Percentiles rank a stretch among this genome's conserved stretches.
These are phyloP conservation scores for Anadara kagoshimensis DNA, from an alignment of 1,140 invertebrate genomes.

Conservation along the genomic window DNA sequence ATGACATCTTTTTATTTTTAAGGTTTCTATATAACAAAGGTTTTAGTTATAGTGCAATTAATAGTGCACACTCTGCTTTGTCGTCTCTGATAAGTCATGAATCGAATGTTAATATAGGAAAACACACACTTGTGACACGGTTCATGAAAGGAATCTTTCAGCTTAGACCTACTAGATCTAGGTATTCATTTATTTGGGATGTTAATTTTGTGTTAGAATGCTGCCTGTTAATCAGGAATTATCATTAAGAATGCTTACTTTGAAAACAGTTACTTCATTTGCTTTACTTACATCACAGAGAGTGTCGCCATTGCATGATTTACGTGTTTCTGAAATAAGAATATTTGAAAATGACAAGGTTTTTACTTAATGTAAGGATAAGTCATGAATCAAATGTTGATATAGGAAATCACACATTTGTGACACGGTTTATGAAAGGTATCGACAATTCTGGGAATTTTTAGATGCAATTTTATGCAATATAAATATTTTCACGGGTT, in stretches of 20 bases:
- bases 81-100: constrained; percentile 19
- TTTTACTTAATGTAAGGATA: not conserved
- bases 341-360: not conserved
- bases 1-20: constrained; percentile 28
- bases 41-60: too few species aligned
- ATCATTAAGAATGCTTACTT: constrained; percentile 7
- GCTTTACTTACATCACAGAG: not conserved
- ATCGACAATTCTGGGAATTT: too few species aligned
- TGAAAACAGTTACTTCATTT: constrained; percentile 11
- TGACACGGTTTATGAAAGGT: too few species aligned
- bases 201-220: constrained; percentile 7
- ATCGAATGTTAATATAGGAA: constrained; percentile 23
- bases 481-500: too few species aligned
- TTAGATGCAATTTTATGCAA: too few species aligned
- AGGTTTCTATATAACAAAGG: too few species aligned
- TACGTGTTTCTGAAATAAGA: not conserved
- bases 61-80: too few species aligned
- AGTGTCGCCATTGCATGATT: not conserved
- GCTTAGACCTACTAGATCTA: constrained; percentile 7
- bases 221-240: constrained; percentile 4
- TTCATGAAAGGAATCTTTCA: constrained; percentile 16
- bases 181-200: constrained; percentile 19
- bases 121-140: constrained; percentile 30
- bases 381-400: not conserved
- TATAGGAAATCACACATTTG: too few species aligned